Conservation (phyloP, 2,888 invertebrate species). For the Zootermopsis nevadensis region DNA sequence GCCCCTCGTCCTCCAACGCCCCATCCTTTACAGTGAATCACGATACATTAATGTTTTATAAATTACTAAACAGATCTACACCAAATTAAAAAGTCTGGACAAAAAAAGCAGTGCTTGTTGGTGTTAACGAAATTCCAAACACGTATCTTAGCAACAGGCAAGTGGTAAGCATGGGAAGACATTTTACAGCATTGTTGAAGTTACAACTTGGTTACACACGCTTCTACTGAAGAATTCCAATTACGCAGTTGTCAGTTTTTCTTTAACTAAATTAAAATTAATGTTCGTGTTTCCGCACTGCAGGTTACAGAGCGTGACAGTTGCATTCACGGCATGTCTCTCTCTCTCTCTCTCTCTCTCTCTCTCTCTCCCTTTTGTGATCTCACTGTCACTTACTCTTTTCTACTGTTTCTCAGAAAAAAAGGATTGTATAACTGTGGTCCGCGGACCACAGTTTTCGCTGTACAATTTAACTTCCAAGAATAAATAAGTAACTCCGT, state of each 20-base stretch:
- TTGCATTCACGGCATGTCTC: too few relatives aligned
- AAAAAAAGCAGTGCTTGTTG: neutral
- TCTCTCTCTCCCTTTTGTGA: too few relatives aligned
- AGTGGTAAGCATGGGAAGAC: neutral
- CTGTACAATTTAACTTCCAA: too few relatives aligned
- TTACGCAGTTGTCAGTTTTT: neutral
- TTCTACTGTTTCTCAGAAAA: too few relatives aligned
- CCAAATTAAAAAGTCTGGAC: slow-evolving; percentile 27
- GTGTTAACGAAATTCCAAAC: slow-evolving; percentile 38
- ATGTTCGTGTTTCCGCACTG: too few relatives aligned
- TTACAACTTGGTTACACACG: neutral
- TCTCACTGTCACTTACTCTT: too few relatives aligned
- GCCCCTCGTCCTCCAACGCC: neutral
- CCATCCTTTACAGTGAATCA: neutral
- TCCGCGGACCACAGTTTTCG: too few relatives aligned
- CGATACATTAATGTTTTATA: slow-evolving; percentile 30
- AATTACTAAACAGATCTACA: slow-evolving; percentile 33
- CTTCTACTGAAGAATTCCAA: slow-evolving; percentile 28
- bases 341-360: too few relatives aligned
- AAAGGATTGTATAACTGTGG: too few relatives aligned
- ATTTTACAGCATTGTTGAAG: slow-evolving; percentile 36
- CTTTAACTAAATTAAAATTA: too few relatives aligned
- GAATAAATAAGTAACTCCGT: too few relatives aligned
- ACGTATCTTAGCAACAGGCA: slow-evolving; percentile 16
- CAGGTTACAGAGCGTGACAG: too few relatives aligned